phyloP scores from a whole-genome alignment of 2,888 invertebrate species.

The Spilarctia lutea region DNA sequence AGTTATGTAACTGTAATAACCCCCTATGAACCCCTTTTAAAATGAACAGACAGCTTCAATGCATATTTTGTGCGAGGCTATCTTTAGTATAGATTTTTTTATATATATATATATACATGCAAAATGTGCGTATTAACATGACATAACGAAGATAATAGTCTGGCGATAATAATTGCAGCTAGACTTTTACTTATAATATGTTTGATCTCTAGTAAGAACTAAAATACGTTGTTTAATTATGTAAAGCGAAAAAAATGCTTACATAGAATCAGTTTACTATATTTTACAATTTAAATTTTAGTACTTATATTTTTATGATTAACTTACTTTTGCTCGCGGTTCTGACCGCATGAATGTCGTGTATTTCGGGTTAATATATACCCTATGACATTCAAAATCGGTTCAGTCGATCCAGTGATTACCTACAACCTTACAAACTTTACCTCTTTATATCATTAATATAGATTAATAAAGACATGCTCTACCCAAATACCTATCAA shows the following conservation, averaged over 20 bases:
- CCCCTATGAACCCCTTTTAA: neutral
- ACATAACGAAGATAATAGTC: neutral
- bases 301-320: neutral
- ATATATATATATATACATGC: neutral
- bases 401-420: too few species aligned
- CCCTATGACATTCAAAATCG: too few species aligned
- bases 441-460: too few species aligned
- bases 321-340: too few species aligned
- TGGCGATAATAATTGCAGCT: neutral
- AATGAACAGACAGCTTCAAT: too few species aligned
- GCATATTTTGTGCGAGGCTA: too few species aligned
- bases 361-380: too few species aligned
- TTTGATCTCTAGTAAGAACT: neutral
- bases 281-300: neutral
- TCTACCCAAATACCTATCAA: neutral
- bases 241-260: neutral
- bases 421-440: too few species aligned
- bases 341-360: too few species aligned
- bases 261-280: neutral
- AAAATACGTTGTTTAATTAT: neutral
- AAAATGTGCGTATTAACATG: neutral
- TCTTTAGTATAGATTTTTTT: neutral
- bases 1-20: too few species aligned
- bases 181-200: neutral
- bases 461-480: too few species aligned